Evolutionary conservation across 1,140 invertebrate species (phyloP), one percentile per base, ranked within the genome.

Genomic region (Drosophila takahashii): DNA sequence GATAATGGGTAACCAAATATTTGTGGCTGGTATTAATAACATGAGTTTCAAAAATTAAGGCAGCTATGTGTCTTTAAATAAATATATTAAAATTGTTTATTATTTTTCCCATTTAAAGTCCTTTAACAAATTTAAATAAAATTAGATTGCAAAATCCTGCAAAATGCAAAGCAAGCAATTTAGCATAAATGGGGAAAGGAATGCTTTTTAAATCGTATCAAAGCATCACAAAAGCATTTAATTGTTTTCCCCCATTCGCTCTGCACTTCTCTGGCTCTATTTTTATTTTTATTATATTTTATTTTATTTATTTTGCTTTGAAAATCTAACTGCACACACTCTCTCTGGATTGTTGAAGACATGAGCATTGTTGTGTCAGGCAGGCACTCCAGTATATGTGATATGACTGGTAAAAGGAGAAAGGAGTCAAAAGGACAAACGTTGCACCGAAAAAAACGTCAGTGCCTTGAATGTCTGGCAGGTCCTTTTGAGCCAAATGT

Each of bases 341-440:
- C 56, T 2, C 34, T 4, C 26, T 16, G 48, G 22, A n/a, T 15
- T 53, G 44, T 41, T 18, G 50, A 54, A 57, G 66, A 70, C 64
- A 47, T 27, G 64, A 70, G 64, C 64, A 70, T 57, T 70, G 66
- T 70, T 70, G 48, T 70, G 64, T 70, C 42, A 57, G 64, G 27
- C 48, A 51, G 27, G 16, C 66, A 57, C 64, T 70, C n/a, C n/a
- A 69, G 32, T 15, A 56, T 69, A 69, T 70, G 48, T 45, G 66
- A 70, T 70, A 70, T 56, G 64, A 39, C 64, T 70, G 50, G 34
- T 26, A 56, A 70, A 70, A 57, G 26, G 42, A 13, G 22, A 8
- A 36, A 37, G 11, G 36, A 54, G 29, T 44, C 15, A 61, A 47
- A 32, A 45, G 41, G 62, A 67, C 48, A 56, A 56, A 22, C 32